Evolutionary conservation across 2,113 vertebrate species (phyloP), one percentile per base, ranked within the genome.

Genomic region (Mesitornis unicolor): DNA sequence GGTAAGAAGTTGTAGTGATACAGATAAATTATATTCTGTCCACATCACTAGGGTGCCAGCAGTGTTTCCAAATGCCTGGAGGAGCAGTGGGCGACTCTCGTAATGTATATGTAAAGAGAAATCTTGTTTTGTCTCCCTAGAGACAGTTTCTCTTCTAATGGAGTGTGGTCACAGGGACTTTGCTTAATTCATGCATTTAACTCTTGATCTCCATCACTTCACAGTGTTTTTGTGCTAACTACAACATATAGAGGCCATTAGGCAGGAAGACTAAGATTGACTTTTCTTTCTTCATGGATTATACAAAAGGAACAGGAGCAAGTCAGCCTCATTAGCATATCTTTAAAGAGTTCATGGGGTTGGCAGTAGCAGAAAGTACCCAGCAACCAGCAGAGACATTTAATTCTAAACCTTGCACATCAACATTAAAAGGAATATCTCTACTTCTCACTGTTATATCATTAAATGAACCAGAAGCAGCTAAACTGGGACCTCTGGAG

Each of bases 151-250:
- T 86, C 59, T 74, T 51, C 69, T 95, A 93, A 93, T 94, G 77
- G 77, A 96, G 89, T 84, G 51, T 85, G 47, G 56, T 91, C 96
- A 51, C 73, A 63, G 86, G 78, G 86, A 80, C 35, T 95, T 64
- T 75, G 75, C 83, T 96, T 93, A 93, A 92, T 96, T 96, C 90
- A 51, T 76, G 63, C 90, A 90, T 96, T 98, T 95, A 96, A 93
- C 81, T 95, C 81, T 35, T 76, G 88, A 83, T 89, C 92, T 93
- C 70, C 81, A 8, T 36, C 61, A 67, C 67, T 94, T 82, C 63
- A 65, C 84, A 91, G 87, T 80, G 45, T 18, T 96, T 93, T 93
- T 95, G 79, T 84, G 77, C 94, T 97, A 97, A 97, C 92, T 92
- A 81, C 92, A 96, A 95, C 4, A 0, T 60, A 95, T 31, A 90